These are phyloP conservation scores for Myotis lucifugus DNA, from an alignment of 2,113 vertebrate genomes.

Conservation along the genomic window DNA sequence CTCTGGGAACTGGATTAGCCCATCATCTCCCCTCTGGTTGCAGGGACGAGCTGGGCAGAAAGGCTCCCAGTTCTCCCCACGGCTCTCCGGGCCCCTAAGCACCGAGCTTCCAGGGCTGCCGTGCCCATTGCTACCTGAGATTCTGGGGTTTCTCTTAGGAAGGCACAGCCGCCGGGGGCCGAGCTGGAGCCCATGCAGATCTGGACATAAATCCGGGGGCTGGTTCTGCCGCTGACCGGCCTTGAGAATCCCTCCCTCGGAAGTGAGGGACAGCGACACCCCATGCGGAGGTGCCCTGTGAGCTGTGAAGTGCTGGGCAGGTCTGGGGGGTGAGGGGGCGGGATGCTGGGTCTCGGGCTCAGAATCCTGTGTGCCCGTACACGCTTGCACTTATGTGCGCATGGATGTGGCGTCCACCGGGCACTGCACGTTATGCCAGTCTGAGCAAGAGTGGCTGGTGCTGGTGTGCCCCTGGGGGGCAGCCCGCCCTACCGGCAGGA, in stretches of 20 bases:
- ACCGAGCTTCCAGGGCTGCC: not conserved
- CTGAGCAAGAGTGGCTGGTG: not conserved
- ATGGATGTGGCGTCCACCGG: too few species aligned
- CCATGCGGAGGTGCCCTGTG: rapidly evolving
- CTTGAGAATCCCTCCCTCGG: not conserved
- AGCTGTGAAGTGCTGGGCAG: rapidly evolving
- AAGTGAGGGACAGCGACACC: not conserved
- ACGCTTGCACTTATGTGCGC: not conserved
- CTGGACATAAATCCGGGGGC: too few species aligned
- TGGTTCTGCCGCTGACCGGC: not conserved
- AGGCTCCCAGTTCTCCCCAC: rapidly evolving
- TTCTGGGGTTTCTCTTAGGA: not conserved
- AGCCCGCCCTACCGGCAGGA: too few species aligned
- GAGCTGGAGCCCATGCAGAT: not conserved
- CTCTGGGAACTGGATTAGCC: not conserved
- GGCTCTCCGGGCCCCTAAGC: not conserved
- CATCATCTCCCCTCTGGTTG: not conserved
- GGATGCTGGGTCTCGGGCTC: not conserved
- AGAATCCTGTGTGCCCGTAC: not conserved
- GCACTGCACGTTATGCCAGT: not conserved
- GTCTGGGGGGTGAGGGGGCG: not conserved
- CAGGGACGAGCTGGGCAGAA: not conserved
- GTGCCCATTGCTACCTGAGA: not conserved
- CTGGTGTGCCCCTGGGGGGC: not conserved
- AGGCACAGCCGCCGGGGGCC: not conserved